A percentile compares a stretch with the other conserved stretches of the same genome.
phyloP scores from a whole-genome alignment of 2,113 vertebrate genomes.

The Puntigrus tetrazona region DNA sequence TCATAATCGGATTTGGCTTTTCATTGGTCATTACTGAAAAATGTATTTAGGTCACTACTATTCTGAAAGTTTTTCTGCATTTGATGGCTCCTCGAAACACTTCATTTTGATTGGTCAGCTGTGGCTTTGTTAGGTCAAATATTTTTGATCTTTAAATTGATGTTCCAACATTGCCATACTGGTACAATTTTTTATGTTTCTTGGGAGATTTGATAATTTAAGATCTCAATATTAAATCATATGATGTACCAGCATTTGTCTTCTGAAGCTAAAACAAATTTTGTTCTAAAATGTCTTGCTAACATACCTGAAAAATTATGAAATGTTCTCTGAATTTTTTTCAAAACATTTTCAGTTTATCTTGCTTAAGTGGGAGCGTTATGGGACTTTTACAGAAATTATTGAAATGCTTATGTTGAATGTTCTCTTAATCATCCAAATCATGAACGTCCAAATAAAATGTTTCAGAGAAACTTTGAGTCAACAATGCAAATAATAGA shows the following conservation, averaged over 20 bases:
- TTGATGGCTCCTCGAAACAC: neutral
- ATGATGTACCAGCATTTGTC: too few relatives aligned
- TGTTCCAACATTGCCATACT: neutral
- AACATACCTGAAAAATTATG: neutral
- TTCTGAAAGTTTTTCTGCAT: neutral
- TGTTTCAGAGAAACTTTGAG: neutral
- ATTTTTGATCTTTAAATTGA: neutral
- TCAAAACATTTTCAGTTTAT: neutral
- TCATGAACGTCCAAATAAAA: too few relatives aligned
- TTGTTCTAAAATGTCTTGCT: neutral
- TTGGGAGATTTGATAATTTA: neutral
- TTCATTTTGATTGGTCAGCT: neutral
- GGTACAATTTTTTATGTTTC: neutral
- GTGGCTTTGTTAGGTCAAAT: neutral
- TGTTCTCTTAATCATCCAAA: too few relatives aligned
- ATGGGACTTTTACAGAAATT: neutral
- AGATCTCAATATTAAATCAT: too few relatives aligned
- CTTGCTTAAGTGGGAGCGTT: neutral
- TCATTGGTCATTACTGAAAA: neutral
- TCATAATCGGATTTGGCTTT: neutral
- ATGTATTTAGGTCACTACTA: neutral
- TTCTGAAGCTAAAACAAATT: too few relatives aligned
- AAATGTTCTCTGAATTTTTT: neutral
- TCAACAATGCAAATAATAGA: too few relatives aligned
- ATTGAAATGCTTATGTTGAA: neutral